phyloP scores from a whole-genome alignment of 2,113 vertebrate species.

The Onychorhynchus coronatus region DNA sequence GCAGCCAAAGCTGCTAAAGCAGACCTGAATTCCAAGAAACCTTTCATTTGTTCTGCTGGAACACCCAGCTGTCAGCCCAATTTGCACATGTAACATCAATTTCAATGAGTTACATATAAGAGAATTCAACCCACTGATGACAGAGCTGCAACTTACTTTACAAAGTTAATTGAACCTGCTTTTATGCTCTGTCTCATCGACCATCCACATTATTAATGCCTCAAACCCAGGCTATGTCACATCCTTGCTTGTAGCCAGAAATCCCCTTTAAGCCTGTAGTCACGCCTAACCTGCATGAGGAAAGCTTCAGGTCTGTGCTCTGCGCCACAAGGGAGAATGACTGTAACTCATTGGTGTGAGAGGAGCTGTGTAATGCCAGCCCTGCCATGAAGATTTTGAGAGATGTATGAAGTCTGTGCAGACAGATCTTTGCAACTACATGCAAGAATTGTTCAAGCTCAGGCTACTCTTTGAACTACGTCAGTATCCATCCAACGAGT shows the following conservation, averaged over 20 bases:
- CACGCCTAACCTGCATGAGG: not conserved
- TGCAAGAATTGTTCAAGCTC: not conserved
- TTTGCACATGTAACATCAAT: constrained; percentile 14
- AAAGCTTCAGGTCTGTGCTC: not conserved
- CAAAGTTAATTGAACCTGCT: constrained; percentile 20
- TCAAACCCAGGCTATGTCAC: not conserved
- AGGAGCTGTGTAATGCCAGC: not conserved
- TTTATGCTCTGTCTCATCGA: constrained; percentile 9
- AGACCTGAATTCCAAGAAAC: constrained; percentile 32
- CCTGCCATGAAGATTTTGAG: not conserved
- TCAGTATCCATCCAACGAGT: not conserved
- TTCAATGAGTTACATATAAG: constrained; percentile 2
- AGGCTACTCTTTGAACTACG: not conserved
- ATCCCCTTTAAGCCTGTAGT: not conserved
- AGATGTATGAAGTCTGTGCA: not conserved
- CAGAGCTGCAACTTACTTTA: constrained; percentile 19
- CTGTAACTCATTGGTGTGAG: not conserved
- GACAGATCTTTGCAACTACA: not conserved
- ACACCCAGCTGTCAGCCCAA: not conserved
- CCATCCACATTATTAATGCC: constrained; percentile 4
- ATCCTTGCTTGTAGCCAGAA: not conserved
- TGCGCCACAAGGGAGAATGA: not conserved
- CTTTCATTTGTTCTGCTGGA: not conserved
- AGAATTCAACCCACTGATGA: constrained; percentile 38
- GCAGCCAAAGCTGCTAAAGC: not conserved